Evolutionary conservation across 2,113 vertebrate genomes (phyloP).

Genomic region (Rhinopithecus roxellana): DNA sequence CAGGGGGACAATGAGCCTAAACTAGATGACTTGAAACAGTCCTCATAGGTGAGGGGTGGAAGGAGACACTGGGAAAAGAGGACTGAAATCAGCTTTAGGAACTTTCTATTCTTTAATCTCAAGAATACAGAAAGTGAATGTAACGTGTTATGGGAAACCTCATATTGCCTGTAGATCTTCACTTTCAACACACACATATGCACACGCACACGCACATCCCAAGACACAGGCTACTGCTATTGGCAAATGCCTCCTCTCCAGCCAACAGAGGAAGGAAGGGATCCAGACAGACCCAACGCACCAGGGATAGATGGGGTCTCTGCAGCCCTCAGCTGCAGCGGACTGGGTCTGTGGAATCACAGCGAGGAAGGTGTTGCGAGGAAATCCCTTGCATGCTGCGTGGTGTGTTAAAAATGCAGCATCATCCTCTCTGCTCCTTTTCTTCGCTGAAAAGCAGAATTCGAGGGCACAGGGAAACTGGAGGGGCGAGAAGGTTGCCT

Average conservation of each 20-base stretch:
- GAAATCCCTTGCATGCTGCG: conserved; percentile 47
- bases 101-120: conserved; percentile 38
- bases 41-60: no score
- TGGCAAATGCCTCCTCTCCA: conserved; percentile 1
- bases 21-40: neutral
- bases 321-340: neutral
- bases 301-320: conserved; percentile 13
- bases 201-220: neutral
- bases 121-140: neutral
- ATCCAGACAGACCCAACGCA: neutral
- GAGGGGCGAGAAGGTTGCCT: neutral
- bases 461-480: conserved; percentile 29
- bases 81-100: neutral
- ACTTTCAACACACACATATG: neutral
- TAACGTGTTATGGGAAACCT: neutral
- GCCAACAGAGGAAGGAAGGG: neutral
- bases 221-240: neutral
- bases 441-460: conserved; percentile 33
- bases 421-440: conserved; percentile 75
- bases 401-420: conserved; percentile 78
- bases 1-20: neutral
- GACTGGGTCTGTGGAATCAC: neutral
- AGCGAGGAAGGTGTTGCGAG: conserved; percentile 13
- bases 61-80: neutral
- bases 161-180: neutral